Evolutionary conservation across 2,888 invertebrate genomes (phyloP), one percentile per base, ranked within the genome.

Genomic region (Timandra comae): DNA sequence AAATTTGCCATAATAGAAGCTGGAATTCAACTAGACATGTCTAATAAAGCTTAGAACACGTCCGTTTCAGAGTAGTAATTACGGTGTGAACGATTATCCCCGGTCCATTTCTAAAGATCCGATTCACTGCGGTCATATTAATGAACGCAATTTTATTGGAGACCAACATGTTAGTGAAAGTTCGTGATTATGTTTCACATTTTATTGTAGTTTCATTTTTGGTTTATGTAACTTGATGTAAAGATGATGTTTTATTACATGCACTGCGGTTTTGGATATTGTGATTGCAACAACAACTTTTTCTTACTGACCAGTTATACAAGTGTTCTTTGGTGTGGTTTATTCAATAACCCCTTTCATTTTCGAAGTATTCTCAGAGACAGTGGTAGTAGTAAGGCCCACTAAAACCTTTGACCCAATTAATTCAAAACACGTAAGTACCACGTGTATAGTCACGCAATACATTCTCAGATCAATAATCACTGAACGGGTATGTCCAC

Each of bases 351-450:
- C n/a, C n/a, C n/a, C n/a, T n/a, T n/a, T n/a, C n/a, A n/a, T n/a
- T n/a, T n/a, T n/a, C n/a, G n/a, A n/a, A n/a, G n/a, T n/a, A n/a
- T n/a, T n/a, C n/a, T n/a, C n/a, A n/a, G n/a, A n/a, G n/a, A n/a
- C n/a, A n/a, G n/a, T n/a, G n/a, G n/a, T n/a, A n/a, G n/a, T n/a
- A n/a, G n/a, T n/a, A n/a, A n/a, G n/a, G n/a, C 16, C 8, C 23
- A 23, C 23, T n/a, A 31, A 41, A 44, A 55, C 56, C 58, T 56
- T 54, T 66, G 75, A 74, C 77, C 78, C 57, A 76, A 74, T 76
- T 77, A 70, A 56, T 60, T 46, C 45, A 42, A 46, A 57, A 52
- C 54, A 61, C 56, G 63, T 64, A 56, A 54, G 43, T 56, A 58
- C 58, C 46, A 56, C 51, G 50, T 46, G 48, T 38, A 41, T 41